A percentile compares a stretch with the other conserved stretches of the same genome.
Evolutionary conservation across 30 jellyfish, hydroid and myxozoan genomes (phyloP).

Genomic region (Clytia hemisphaerica): DNA sequence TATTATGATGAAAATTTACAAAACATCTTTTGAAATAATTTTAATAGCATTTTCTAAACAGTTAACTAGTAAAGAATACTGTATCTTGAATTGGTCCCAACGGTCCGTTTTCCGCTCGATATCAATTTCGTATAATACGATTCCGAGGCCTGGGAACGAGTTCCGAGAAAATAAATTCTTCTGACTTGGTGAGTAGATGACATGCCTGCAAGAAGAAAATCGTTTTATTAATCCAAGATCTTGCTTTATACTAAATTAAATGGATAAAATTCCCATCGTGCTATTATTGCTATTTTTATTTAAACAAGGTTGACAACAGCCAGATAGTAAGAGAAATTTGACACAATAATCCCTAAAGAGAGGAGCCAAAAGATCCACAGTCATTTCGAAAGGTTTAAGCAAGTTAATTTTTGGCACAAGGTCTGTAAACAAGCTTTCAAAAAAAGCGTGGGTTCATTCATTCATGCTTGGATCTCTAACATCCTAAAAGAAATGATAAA

Average conservation of each 20-base stretch:
- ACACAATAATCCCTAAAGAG: too few species aligned
- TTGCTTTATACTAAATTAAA: background rate
- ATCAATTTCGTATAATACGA: slow-evolving; percentile 49
- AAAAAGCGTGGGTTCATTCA: too few species aligned
- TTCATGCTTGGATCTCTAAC: background rate
- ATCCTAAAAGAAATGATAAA: too few species aligned
- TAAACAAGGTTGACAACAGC: background rate
- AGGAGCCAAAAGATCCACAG: too few species aligned
- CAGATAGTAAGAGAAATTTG: too few species aligned
- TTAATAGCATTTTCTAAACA: slow-evolving; percentile 55
- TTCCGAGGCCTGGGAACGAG: slow-evolving; percentile 68
- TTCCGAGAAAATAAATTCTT: slow-evolving; percentile 57
- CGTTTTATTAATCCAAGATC: background rate
- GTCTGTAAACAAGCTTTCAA: too few species aligned
- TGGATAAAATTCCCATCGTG: background rate
- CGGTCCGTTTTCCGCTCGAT: slow-evolving; percentile 26
- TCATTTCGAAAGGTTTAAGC: too few species aligned
- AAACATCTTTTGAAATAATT: too few species aligned
- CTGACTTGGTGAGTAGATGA: slow-evolving; percentile 82
- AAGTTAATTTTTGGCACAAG: too few species aligned
- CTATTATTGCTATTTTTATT: background rate
- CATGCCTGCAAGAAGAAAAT: slow-evolving; percentile 52
- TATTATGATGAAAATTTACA: too few species aligned
- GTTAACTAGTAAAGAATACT: slow-evolving; percentile 52
- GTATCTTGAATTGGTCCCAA: slow-evolving; percentile 75